Conservation (phyloP, 2,888 invertebrate genomes). For the Lasioglossum morio region DNA sequence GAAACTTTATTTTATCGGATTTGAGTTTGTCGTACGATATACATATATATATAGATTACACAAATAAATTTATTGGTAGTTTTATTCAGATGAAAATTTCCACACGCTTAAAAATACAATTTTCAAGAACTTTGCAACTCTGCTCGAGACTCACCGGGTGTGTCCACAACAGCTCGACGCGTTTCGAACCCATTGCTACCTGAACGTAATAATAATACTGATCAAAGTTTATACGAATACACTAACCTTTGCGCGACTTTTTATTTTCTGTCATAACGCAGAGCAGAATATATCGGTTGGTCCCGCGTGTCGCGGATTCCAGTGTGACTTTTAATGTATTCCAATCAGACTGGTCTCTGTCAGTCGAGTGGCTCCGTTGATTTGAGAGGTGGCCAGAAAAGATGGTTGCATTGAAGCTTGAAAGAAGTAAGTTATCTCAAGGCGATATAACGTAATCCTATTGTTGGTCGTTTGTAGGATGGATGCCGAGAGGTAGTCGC, state of each 20-base stretch:
- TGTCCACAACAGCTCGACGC: background rate
- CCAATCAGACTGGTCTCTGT: constrained; percentile 26
- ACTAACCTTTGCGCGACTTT: constrained; percentile 49
- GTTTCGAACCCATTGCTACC: background rate
- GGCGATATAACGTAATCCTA: constrained; percentile 57
- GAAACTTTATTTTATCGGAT: background rate
- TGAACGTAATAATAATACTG: background rate
- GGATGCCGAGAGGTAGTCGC: constrained; percentile 90
- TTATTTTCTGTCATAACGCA: background rate
- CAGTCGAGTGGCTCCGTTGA: constrained; percentile 28
- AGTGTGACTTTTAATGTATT: constrained; percentile 39
- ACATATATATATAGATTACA: background rate
- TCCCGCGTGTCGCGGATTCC: constrained; percentile 25
- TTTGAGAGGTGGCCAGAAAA: constrained; percentile 52
- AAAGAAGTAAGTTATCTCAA: constrained; percentile 59
- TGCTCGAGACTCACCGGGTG: background rate
- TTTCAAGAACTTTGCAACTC: background rate
- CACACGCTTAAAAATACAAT: background rate
- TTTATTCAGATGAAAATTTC: background rate
- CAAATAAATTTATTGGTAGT: background rate
- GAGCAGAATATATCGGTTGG: constrained; percentile 27
- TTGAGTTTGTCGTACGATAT: background rate
- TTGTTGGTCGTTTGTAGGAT: constrained; percentile 83
- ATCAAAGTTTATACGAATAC: constrained; percentile 20
- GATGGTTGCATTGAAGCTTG: constrained; percentile 40